A percentile compares a stretch with the other conserved stretches of the same genome.
Evolutionary conservation across 2,888 invertebrate species (phyloP).

Genomic region (Thecocarcelia acutangulata): DNA sequence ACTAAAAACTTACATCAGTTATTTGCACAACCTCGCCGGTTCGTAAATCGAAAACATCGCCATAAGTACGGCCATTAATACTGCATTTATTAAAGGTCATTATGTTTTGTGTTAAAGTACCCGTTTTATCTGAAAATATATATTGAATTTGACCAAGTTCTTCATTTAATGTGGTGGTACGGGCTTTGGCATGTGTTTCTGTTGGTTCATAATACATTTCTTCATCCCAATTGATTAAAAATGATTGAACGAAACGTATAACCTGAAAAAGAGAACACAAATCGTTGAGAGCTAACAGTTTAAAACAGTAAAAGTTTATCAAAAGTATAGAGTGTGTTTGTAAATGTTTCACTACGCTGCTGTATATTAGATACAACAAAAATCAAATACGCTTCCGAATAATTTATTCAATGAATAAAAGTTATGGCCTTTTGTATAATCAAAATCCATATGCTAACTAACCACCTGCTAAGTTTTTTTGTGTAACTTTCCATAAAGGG

Average conservation of each 20-base stretch:
- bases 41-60: slow-evolving; percentile 92
- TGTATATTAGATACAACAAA: too few species aligned
- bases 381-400: too few species aligned
- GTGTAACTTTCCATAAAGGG: too few species aligned
- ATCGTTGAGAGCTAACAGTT: not conserved
- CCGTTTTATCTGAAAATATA: slow-evolving; percentile 99
- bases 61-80: slow-evolving; percentile 94
- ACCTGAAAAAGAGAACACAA: slow-evolving; percentile 83
- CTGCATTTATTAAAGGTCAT: slow-evolving; percentile 99
- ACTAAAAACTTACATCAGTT: slow-evolving; percentile 86
- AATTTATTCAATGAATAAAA: too few species aligned
- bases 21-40: slow-evolving; percentile 94
- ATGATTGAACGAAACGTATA: slow-evolving; percentile 98
- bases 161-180: slow-evolving; percentile 99
- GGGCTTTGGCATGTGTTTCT: slow-evolving; percentile 95
- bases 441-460: too few species aligned
- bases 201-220: slow-evolving; percentile 97
- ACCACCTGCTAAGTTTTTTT: too few species aligned
- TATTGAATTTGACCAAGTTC: slow-evolving; percentile 99
- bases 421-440: too few species aligned
- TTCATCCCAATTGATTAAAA: slow-evolving; percentile 99
- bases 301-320: too few species aligned
- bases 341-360: too few species aligned
- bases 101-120: slow-evolving; percentile 99
- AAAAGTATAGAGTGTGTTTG: too few species aligned